Conservation (phyloP, 2,113 vertebrate genomes). For the Rhizomys pruinosus region DNA sequence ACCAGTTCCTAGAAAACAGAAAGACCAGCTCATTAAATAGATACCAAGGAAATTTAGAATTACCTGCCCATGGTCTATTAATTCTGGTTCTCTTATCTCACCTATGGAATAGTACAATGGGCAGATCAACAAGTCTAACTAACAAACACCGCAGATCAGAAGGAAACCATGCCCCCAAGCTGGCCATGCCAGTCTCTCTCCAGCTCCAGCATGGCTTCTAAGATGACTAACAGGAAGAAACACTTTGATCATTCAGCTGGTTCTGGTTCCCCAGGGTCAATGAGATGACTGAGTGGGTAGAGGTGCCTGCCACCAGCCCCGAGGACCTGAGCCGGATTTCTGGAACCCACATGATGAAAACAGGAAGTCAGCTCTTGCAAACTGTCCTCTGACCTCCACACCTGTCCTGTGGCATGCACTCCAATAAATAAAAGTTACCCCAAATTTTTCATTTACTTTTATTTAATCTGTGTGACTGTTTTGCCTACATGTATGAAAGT, state of each 20-base stretch:
- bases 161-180: neutral
- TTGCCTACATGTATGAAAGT: too few species aligned
- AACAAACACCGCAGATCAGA: neutral
- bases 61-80: neutral
- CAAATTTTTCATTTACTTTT: neutral
- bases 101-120: neutral
- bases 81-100: neutral
- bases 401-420: neutral
- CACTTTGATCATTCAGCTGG: neutral
- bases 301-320: neutral
- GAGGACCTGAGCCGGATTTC: neutral
- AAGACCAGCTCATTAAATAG: neutral
- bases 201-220: neutral
- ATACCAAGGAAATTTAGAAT: neutral
- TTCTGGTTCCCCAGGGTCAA: neutral
- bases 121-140: neutral
- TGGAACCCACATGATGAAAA: neutral
- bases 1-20: conserved; percentile 88
- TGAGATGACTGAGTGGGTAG: neutral
- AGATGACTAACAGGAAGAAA: neutral
- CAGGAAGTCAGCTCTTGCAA: neutral
- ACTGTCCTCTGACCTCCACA: neutral
- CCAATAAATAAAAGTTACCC: neutral
- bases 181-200: neutral
- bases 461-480: too few species aligned